Evolutionary conservation across 2,797 vertebrate genomes (phyloP).

Genomic region (Crax fasciolata): DNA sequence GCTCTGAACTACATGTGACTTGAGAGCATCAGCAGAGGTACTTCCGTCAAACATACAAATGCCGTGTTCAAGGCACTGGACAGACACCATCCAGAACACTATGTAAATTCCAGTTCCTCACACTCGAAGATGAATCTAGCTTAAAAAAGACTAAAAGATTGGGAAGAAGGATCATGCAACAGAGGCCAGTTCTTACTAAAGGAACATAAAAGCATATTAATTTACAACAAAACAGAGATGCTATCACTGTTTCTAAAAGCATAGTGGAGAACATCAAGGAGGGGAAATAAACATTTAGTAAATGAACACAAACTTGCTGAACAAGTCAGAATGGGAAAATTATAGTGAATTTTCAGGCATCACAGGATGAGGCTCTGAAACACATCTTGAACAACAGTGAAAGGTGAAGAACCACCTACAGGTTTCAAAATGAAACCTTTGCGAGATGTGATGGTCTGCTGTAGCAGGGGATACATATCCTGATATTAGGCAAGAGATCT

Average conservation of each 20-base stretch:
- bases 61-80: neutral
- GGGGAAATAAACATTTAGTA: neutral
- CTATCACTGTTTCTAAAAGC: neutral
- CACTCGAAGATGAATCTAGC: neutral
- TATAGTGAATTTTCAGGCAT: neutral
- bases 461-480: neutral
- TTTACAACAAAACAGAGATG: neutral
- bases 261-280: neutral
- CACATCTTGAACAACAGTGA: neutral
- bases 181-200: neutral
- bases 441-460: neutral
- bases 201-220: neutral
- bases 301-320: neutral
- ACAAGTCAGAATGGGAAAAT: neutral
- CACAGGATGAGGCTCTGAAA: rapidly evolving
- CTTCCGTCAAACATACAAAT: neutral
- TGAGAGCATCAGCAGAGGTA: neutral
- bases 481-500: neutral
- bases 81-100: neutral
- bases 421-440: neutral
- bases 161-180: neutral
- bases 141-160: neutral
- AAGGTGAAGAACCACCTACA: neutral
- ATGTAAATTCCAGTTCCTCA: neutral
- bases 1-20: neutral